Percentiles rank a stretch among this genome's conserved stretches.
Evolutionary conservation across 2,113 vertebrate genomes (phyloP).

Genomic region (Megaleporinus macrocephalus): DNA sequence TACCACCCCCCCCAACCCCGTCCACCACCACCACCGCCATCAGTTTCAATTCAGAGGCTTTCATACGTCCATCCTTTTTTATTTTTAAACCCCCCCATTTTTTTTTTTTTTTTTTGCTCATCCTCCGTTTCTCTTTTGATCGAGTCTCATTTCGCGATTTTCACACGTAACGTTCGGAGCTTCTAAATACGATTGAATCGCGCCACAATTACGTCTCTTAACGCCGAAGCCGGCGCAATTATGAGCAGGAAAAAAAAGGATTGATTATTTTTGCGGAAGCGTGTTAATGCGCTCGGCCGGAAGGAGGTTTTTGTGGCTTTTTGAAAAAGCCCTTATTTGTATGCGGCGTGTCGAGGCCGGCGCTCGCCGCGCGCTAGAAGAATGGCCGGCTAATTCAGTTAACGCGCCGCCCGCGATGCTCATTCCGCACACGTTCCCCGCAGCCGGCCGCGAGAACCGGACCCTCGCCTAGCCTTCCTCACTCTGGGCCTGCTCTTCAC

Average conservation of each 20-base stretch:
- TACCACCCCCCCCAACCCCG: too few species aligned
- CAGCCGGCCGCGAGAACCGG: neutral
- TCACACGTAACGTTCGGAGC: constrained; percentile 32
- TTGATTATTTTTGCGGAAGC: constrained; percentile 60
- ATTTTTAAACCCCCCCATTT: neutral
- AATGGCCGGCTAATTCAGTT: constrained; percentile 24
- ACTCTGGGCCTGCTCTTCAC: neutral
- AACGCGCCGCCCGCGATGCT: constrained; percentile 5
- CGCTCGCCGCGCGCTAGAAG: neutral
- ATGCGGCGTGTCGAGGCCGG: neutral
- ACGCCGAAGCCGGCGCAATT: constrained; percentile 33
- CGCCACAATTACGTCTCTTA: constrained; percentile 51
- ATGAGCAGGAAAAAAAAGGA: constrained; percentile 33
- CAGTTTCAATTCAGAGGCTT: constrained; percentile 52
- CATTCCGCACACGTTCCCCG: constrained; percentile 12
- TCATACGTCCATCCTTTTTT: constrained; percentile 25
- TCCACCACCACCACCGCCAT: neutral
- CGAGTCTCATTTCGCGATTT: constrained; percentile 39
- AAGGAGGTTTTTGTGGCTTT: constrained; percentile 42
- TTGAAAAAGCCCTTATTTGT: constrained; percentile 23
- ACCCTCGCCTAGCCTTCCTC: neutral
- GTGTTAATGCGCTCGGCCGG: constrained; percentile 65
- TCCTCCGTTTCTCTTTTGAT: constrained; percentile 19
- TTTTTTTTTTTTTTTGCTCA: constrained; percentile 3
- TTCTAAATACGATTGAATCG: constrained; percentile 52